A percentile compares a stretch with the other conserved stretches of the same genome.
These are phyloP conservation scores for Thripadectes ignobilis DNA, from an alignment of 2,797 vertebrate species.

Conservation along the genomic window DNA sequence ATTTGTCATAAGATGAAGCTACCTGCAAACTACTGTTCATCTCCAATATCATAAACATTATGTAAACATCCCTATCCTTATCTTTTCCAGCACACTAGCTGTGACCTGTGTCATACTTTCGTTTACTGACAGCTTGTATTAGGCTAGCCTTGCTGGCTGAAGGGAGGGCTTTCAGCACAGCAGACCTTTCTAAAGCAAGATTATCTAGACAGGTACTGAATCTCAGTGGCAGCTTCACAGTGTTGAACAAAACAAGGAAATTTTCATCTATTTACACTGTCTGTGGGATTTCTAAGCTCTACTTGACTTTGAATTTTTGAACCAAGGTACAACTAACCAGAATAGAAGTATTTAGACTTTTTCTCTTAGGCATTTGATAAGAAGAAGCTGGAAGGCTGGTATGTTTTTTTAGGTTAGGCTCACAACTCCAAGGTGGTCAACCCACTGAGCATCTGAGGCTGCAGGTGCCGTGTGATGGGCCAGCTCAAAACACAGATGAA, in stretches of 20 bases:
- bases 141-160: not conserved
- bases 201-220: not conserved
- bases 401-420: not conserved
- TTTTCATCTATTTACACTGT: not conserved
- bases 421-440: not conserved
- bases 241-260: not conserved
- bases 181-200: not conserved
- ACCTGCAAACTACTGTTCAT: not conserved
- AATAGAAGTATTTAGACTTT: not conserved
- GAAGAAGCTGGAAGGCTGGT: not conserved
- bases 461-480: fast-evolving
- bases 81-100: not conserved
- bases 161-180: not conserved
- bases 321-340: not conserved
- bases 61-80: not conserved
- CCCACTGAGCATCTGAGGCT: not conserved
- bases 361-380: not conserved
- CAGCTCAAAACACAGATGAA: not conserved
- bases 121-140: not conserved
- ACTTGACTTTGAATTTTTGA: not conserved
- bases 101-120: not conserved
- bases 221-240: not conserved
- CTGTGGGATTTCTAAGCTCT: not conserved
- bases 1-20: not conserved
- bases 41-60: not conserved